phyloP scores from a whole-genome alignment of 1,140 invertebrate genomes.

The Heliconius himera region DNA sequence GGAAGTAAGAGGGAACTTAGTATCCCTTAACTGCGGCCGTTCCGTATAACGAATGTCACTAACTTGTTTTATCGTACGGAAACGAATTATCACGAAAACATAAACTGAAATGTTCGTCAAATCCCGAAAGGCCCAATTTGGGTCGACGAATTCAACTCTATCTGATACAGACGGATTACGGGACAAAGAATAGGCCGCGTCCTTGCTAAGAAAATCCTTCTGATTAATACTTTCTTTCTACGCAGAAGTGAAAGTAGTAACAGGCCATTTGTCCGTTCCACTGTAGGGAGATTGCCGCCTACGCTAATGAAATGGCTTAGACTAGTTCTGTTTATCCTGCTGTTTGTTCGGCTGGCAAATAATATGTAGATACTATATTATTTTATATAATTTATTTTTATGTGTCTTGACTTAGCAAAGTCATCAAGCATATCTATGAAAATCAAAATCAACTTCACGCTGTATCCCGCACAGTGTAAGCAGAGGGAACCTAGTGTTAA shows the following conservation, averaged over 20 bases:
- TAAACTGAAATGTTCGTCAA: slow-evolving; percentile 59
- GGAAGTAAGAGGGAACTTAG: neutral
- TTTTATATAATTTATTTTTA: too few species aligned
- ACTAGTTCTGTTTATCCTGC: neutral
- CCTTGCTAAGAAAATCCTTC: slow-evolving; percentile 56
- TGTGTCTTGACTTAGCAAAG: too few species aligned
- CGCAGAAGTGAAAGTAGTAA: slow-evolving; percentile 30
- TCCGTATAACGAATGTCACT: slow-evolving; percentile 32
- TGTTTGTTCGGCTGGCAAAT: neutral
- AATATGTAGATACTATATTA: neutral
- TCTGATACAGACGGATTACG: slow-evolving; percentile 69
- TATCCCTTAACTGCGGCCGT: slow-evolving; percentile 16
- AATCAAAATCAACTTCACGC: too few species aligned
- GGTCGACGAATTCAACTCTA: slow-evolving; percentile 56
- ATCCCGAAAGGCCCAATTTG: slow-evolving; percentile 42
- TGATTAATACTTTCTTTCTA: slow-evolving; percentile 58
- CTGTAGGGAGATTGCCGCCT: slow-evolving; percentile 9
- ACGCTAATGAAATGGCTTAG: slow-evolving; percentile 20
- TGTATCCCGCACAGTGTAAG: too few species aligned
- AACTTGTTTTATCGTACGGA: slow-evolving; percentile 53
- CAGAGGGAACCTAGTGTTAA: too few species aligned
- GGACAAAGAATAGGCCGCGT: slow-evolving; percentile 52
- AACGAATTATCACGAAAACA: slow-evolving; percentile 56
- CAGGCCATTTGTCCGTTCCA: slow-evolving; percentile 26
- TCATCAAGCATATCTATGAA: too few species aligned